These are phyloP conservation scores for Petrocephalus zakoni DNA, from an alignment of 2,113 vertebrate genomes.

Conservation along the genomic window DNA sequence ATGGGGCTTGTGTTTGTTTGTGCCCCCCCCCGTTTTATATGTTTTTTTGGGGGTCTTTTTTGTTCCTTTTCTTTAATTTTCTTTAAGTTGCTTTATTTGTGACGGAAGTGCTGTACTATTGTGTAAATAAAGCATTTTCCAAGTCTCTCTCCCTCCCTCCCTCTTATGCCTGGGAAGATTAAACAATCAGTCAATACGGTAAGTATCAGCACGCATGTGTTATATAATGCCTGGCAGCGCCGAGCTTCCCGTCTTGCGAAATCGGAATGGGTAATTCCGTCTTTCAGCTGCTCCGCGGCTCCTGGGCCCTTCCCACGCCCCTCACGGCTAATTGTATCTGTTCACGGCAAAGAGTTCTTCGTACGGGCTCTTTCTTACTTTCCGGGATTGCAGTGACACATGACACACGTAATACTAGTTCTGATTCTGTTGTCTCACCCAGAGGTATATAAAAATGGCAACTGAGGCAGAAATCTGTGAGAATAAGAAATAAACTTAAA, in stretches of 20 bases:
- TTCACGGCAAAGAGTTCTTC: background rate
- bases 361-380: background rate
- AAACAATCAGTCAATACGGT: background rate
- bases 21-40: no score
- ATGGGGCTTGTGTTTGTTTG: no score
- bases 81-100: no score
- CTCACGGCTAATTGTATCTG: background rate
- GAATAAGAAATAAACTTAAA: background rate
- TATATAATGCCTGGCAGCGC: background rate
- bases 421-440: background rate
- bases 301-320: background rate
- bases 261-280: background rate
- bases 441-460: background rate
- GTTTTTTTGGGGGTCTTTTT: no score
- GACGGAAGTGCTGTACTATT: no score
- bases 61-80: no score
- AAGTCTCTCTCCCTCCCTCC: background rate
- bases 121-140: no score
- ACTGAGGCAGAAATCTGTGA: background rate
- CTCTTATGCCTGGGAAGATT: background rate
- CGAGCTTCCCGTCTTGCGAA: background rate
- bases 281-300: background rate
- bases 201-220: background rate
- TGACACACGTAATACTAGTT: background rate
- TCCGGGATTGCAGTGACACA: background rate